Evolutionary conservation across 2,888 invertebrate genomes (phyloP).

Genomic region (Meteorus cinctellus): DNA sequence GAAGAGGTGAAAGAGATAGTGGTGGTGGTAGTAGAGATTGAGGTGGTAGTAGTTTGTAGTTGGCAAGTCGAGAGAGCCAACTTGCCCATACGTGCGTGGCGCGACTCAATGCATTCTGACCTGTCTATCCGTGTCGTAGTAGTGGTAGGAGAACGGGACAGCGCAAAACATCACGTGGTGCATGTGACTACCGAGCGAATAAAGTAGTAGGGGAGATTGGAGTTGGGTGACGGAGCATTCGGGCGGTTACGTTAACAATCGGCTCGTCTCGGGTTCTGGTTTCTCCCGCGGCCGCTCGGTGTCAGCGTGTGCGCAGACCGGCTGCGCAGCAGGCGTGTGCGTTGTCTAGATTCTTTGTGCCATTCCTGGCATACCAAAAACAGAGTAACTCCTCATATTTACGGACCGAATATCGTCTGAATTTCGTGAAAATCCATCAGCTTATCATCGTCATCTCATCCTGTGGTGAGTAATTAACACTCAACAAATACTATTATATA

Average conservation of each 20-base stretch:
- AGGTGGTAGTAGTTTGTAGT: slow-evolving; percentile 21
- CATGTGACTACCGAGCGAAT: neutral
- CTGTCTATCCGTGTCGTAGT: slow-evolving; percentile 3
- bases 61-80: slow-evolving; percentile 37
- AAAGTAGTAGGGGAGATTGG: slow-evolving; percentile 27
- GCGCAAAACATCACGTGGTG: slow-evolving; percentile 36
- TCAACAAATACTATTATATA: slow-evolving; percentile 56
- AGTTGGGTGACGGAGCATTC: slow-evolving; percentile 54
- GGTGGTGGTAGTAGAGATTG: slow-evolving; percentile 25
- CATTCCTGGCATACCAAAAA: slow-evolving; percentile 95
- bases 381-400: slow-evolving; percentile 75
- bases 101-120: slow-evolving; percentile 56
- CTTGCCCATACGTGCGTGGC: slow-evolving; percentile 49
- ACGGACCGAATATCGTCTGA: slow-evolving; percentile 73
- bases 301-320: slow-evolving; percentile 86
- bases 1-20: slow-evolving; percentile 32
- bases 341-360: slow-evolving; percentile 98
- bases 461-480: slow-evolving; percentile 81
- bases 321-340: slow-evolving; percentile 89
- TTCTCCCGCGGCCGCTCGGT: slow-evolving; percentile 77
- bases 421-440: slow-evolving; percentile 67
- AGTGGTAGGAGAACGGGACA: slow-evolving; percentile 37
- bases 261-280: slow-evolving; percentile 70
- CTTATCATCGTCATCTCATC: slow-evolving; percentile 74
- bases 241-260: slow-evolving; percentile 57